Evolutionary conservation across 2,797 vertebrate species (phyloP).

Genomic region (Leucoraja ocellata): DNA sequence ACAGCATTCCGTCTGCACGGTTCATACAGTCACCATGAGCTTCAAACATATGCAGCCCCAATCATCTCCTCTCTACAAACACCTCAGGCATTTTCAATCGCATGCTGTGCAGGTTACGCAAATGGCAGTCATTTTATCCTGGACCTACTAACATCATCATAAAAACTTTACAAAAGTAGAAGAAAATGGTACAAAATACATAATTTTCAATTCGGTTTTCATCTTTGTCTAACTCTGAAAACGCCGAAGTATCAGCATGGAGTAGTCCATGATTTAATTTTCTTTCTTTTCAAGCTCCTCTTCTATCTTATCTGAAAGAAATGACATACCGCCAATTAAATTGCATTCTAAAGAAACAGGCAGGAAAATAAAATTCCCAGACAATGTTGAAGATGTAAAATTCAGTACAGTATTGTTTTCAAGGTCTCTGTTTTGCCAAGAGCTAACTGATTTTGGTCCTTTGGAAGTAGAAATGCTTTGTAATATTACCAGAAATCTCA

Average conservation of each 20-base stretch:
- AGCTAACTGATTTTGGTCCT: not conserved
- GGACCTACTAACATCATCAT: not conserved
- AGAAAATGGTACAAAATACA: conserved; percentile 35
- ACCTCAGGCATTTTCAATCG: not conserved
- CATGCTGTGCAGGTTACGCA: not conserved
- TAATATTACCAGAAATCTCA: not conserved
- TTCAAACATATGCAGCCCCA: not conserved
- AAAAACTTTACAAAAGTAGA: conserved; percentile 35
- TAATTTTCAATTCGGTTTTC: conserved; percentile 1
- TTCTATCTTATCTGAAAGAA: conserved; percentile 12
- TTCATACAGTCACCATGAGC: not conserved
- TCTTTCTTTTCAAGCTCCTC: not conserved
- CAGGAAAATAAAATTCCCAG: not conserved
- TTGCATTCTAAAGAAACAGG: not conserved
- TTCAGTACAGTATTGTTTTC: not conserved
- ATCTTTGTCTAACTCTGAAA: conserved; percentile 21
- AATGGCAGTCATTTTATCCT: not conserved
- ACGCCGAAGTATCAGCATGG: not conserved
- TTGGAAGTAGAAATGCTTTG: not conserved
- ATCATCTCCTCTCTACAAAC: not conserved
- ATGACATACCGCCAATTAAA: not conserved
- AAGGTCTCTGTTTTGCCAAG: not conserved
- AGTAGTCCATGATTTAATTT: not conserved
- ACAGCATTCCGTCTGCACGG: not conserved
- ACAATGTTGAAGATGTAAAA: not conserved